Percentiles rank a stretch among this genome's conserved stretches.
phyloP scores from a whole-genome alignment of 2,797 vertebrate species.

The Lagorchestes hirsutus region DNA sequence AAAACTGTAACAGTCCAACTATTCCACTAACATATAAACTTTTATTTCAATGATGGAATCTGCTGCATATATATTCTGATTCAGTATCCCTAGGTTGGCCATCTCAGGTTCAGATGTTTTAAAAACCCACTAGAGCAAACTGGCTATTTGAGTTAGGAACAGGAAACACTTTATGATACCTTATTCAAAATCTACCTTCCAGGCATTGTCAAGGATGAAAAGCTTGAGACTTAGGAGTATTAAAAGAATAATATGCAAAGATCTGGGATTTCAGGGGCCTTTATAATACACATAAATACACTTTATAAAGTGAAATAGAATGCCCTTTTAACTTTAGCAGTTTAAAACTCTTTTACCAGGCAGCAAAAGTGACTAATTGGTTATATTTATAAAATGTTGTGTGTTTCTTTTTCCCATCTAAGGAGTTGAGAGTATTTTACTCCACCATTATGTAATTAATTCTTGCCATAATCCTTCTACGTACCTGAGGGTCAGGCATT shows the following conservation, averaged over 20 bases:
- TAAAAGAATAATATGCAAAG: neutral
- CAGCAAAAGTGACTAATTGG: neutral
- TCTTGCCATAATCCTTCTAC: neutral
- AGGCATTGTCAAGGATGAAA: neutral
- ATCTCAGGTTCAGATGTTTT: neutral
- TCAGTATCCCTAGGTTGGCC: accelerated
- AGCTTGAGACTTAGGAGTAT: neutral
- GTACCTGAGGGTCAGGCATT: accelerated
- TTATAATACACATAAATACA: neutral
- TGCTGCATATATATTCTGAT: neutral
- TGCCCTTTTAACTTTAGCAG: neutral
- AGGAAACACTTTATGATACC: neutral
- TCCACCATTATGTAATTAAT: neutral
- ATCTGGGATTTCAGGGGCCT: neutral
- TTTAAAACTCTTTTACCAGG: neutral
- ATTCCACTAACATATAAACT: neutral
- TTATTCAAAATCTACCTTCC: neutral
- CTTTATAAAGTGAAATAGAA: neutral
- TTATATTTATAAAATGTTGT: neutral
- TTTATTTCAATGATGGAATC: neutral
- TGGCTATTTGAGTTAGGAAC: neutral
- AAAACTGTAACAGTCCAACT: too few relatives aligned
- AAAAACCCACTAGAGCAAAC: neutral
- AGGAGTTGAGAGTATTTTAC: neutral
- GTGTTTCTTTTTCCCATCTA: accelerated